Conservation (phyloP, 2,113 vertebrate genomes). For the Pollachius pollachius region DNA sequence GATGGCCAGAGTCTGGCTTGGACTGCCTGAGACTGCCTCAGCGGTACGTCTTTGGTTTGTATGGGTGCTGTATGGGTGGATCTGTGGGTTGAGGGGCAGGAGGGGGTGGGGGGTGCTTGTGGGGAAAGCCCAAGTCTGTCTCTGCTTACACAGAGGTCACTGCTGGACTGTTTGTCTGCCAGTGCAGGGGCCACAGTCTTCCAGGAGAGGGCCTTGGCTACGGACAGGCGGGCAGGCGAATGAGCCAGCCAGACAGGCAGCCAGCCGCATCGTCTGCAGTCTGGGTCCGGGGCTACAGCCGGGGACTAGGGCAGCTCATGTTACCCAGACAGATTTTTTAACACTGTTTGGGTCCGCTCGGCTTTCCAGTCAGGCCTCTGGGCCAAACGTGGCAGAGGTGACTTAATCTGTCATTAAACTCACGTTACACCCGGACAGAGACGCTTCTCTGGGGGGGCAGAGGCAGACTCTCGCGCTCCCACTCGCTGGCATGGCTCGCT, state of each 20-base stretch:
- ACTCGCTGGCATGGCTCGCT: conserved; percentile 67
- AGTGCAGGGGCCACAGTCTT: conserved; percentile 66
- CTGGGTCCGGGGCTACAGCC: conserved; percentile 60
- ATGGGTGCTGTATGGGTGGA: no score
- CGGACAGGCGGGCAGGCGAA: not conserved
- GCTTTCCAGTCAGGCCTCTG: conserved; percentile 67
- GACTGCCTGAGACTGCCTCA: not conserved
- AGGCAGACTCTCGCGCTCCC: conserved; percentile 67
- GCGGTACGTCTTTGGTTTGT: not conserved
- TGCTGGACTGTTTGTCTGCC: conserved; percentile 61
- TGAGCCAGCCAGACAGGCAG: conserved; percentile 29
- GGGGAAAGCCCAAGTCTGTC: conserved; percentile 42
- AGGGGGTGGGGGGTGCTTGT: conserved; percentile 20
- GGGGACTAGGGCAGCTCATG: conserved; percentile 68
- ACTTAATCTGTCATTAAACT: conserved; percentile 82
- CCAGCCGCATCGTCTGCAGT: conserved; percentile 64
- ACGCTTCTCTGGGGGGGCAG: conserved; percentile 58
- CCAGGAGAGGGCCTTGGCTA: conserved; percentile 72
- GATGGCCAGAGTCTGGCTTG: not conserved
- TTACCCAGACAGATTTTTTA: conserved; percentile 83
- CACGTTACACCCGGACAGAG: conserved; percentile 73
- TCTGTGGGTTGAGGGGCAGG: not conserved
- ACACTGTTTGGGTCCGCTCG: conserved; percentile 72
- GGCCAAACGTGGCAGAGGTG: conserved; percentile 72
- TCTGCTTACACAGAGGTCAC: conserved; percentile 59